phyloP scores from a whole-genome alignment of 2,797 vertebrate genomes.

The Schizopygopsis malacanthus region DNA sequence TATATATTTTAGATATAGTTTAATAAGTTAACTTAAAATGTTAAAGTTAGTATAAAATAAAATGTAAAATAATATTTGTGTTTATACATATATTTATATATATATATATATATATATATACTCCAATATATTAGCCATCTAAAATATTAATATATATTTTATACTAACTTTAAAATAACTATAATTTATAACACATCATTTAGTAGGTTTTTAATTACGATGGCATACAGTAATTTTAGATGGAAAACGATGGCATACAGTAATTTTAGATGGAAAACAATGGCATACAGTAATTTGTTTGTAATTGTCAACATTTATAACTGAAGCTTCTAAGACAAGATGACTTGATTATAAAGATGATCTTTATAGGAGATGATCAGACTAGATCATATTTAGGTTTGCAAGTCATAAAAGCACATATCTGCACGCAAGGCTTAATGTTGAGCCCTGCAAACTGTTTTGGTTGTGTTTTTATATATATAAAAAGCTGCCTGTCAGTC shows the following conservation, averaged over 20 bases:
- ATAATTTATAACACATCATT: background rate
- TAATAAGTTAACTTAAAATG: too few relatives aligned
- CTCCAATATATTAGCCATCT: too few relatives aligned
- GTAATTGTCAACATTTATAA: background rate
- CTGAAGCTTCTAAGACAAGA: background rate
- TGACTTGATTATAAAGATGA: background rate
- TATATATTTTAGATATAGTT: background rate
- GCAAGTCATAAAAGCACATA: background rate
- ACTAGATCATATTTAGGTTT: background rate
- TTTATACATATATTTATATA: too few relatives aligned
- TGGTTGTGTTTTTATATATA: background rate
- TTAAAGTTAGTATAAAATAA: too few relatives aligned
- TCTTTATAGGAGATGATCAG: background rate
- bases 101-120: too few relatives aligned
- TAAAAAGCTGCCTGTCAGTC: slow-evolving; percentile 1
- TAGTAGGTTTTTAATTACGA: background rate
- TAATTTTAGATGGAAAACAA: background rate
- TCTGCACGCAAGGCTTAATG: background rate
- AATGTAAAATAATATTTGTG: too few relatives aligned
- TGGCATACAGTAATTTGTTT: background rate
- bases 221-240: background rate
- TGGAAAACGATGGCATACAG: background rate
- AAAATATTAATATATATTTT: too few relatives aligned
- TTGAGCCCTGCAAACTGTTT: background rate
- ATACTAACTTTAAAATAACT: background rate